Percentiles rank a stretch among this genome's conserved stretches.
Evolutionary conservation across 2,888 invertebrate genomes (phyloP).

Genomic region (Lochmaea crataegi): DNA sequence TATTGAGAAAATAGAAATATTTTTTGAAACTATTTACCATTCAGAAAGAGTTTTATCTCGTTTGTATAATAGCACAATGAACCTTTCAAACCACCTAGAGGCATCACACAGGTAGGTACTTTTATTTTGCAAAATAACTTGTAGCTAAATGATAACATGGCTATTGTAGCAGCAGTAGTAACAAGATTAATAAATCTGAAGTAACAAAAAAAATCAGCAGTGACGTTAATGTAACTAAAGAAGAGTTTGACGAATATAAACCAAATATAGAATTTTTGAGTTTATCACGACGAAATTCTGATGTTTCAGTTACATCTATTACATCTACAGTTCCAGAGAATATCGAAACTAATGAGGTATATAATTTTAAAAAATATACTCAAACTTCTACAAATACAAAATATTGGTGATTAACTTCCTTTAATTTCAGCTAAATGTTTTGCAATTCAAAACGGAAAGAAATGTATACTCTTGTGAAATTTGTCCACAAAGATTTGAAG

Average conservation of each 20-base stretch:
- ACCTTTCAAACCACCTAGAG: not conserved
- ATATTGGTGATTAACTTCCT: too few relatives aligned
- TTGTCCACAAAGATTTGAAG: constrained; percentile 42
- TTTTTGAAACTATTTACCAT: constrained; percentile 42
- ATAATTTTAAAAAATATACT: not conserved
- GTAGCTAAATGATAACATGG: not conserved
- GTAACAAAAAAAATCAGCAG: not conserved
- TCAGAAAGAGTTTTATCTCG: constrained; percentile 42
- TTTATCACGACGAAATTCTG: not conserved
- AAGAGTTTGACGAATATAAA: not conserved
- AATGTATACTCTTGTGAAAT: constrained; percentile 19
- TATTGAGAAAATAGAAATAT: constrained; percentile 45
- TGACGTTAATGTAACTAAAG: not conserved
- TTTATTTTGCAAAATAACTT: not conserved
- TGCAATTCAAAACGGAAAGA: not conserved
- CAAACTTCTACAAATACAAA: too few relatives aligned
- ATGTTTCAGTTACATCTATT: not conserved
- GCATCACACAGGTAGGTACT: not conserved
- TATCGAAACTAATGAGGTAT: not conserved
- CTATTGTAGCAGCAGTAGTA: not conserved
- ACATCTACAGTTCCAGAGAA: not conserved
- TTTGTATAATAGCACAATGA: constrained; percentile 20
- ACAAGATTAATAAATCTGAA: not conserved
- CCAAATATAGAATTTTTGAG: not conserved
- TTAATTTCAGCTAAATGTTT: not conserved